Evolutionary conservation across 2,113 vertebrate genomes (phyloP).

Genomic region (Corynorhinus townsendii): DNA sequence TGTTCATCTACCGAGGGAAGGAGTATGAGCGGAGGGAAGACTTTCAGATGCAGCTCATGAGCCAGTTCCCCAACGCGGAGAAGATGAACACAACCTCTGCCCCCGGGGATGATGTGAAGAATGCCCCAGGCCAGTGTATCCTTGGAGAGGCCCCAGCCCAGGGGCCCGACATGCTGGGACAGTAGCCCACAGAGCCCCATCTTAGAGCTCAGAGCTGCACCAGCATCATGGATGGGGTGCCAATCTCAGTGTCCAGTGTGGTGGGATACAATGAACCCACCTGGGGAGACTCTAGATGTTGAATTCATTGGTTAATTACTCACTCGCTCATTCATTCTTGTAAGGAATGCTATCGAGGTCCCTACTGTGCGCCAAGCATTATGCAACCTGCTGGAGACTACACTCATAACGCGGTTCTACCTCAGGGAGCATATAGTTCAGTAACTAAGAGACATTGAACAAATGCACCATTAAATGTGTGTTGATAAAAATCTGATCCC

Average conservation of each 20-base stretch:
- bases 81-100: conserved; percentile 94
- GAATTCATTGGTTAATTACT: neutral
- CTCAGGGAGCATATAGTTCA: neutral
- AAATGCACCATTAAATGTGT: neutral
- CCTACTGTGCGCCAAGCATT: neutral
- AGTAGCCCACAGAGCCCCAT: neutral
- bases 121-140: conserved; percentile 93
- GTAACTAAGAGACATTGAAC: neutral
- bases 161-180: neutral
- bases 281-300: neutral
- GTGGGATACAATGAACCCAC: neutral
- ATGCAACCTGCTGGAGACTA: neutral
- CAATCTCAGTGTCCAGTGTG: neutral
- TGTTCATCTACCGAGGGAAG: conserved; percentile 98
- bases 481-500: neutral
- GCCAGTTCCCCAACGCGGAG: conserved; percentile 92
- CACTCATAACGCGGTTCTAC: neutral
- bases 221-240: neutral
- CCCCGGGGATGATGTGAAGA: conserved; percentile 89
- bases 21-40: conserved; percentile 97
- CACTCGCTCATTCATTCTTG: neutral
- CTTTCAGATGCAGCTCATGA: conserved; percentile 95
- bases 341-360: neutral
- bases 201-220: neutral
- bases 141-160: conserved; percentile 66